Percentiles rank a stretch among this genome's conserved stretches.
Evolutionary conservation across 2,888 invertebrate species (phyloP).

Genomic region (Lissonota sp.): DNA sequence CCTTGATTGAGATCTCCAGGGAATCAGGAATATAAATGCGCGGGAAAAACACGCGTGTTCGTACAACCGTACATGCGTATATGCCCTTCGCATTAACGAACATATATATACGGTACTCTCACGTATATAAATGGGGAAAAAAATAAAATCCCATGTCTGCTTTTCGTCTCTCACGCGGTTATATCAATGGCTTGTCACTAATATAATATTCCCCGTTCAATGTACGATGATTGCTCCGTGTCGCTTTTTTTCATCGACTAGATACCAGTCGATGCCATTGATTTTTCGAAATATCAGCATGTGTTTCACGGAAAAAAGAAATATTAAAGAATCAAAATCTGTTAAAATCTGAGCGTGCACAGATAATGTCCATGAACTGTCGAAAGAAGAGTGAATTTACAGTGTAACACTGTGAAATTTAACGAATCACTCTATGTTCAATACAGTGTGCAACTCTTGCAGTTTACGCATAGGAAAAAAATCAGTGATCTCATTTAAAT

Average conservation of each 20-base stretch:
- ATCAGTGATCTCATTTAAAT: too few species aligned
- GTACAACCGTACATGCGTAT: constrained; percentile 54
- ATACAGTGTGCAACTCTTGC: too few species aligned
- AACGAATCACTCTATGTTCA: too few species aligned
- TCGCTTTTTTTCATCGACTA: constrained; percentile 30
- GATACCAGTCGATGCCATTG: too few species aligned
- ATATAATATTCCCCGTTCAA: constrained; percentile 80
- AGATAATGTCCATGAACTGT: too few species aligned
- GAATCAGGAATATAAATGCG: constrained; percentile 68
- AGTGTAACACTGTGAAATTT: too few species aligned
- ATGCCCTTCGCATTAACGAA: constrained; percentile 51
- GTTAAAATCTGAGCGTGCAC: too few species aligned
- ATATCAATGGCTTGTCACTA: constrained; percentile 82
- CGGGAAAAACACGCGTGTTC: constrained; percentile 66
- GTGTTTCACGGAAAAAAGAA: too few species aligned
- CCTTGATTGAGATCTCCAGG: constrained; percentile 82
- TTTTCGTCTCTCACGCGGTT: constrained; percentile 71
- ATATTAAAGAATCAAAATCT: too few species aligned
- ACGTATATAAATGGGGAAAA: constrained; percentile 7
- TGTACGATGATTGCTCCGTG: constrained; percentile 78
- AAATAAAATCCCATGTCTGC: constrained; percentile 25
- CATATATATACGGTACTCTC: neutral
- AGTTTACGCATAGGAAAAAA: too few species aligned
- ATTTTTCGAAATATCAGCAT: too few species aligned
- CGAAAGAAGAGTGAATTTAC: too few species aligned